Evolutionary conservation across 2,888 invertebrate genomes (phyloP), one percentile per base, ranked within the genome.

Genomic region (Acanthosoma haemorrhoidale): DNA sequence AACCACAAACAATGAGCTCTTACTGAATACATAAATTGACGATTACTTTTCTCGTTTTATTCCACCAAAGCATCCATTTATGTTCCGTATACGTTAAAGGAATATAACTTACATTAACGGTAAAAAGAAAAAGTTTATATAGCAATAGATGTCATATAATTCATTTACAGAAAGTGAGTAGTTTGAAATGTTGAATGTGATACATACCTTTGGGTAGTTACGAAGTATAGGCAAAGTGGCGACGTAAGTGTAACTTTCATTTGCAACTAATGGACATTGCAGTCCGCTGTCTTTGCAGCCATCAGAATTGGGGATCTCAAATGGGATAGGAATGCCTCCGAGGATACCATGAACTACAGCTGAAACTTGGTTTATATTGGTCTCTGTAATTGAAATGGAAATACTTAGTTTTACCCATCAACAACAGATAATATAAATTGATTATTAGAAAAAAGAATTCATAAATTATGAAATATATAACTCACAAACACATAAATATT

Each of bases 221-320:
- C 15, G n/a, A 3, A 59, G 29, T 2, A 73, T 63, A 2, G 73
- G 73, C 2, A 73, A 36, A 4, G 69, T 25, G 3, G 69, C 25
- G 11, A 38, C n/a, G 60, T 73, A 73, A 21, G 15, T 68, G 11
- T 68, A 39, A n/a, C 68, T 32, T 4, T 58, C 13, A 18, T 57
- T 51, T 16, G 21, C 18, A 15, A 29, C 67, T 21, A 73, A 21
- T 6, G 73, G 73, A 31, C 73, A 73, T 6, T 25, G 29, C 3
- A 73, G 51, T 3, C 71, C 71, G 41, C 71, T 73, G 29, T 71
- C 51, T n/a, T n/a, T 38, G 38, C 73, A 73, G 4, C 71, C 71
- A 39, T 73, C 39, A 1, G 71, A 70, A 51, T 73, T 71, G 2
- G 71, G 71, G 2, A 71, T 34, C 15, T 32, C 32, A 18, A 71